These are phyloP conservation scores for Elephantulus edwardii DNA, from an alignment of 2,113 vertebrate genomes.

Conservation along the genomic window DNA sequence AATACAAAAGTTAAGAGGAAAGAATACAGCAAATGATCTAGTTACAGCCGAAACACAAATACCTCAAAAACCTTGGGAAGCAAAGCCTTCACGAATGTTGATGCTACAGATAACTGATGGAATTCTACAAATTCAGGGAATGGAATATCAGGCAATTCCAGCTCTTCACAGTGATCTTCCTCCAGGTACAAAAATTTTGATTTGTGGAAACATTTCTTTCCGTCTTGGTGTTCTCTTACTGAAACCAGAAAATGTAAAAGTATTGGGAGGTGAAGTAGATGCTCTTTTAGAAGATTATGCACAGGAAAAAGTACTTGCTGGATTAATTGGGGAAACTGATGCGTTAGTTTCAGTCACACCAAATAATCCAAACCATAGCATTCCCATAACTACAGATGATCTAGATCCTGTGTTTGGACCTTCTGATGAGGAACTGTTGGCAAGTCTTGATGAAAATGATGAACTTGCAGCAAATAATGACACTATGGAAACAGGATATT, in stretches of 20 bases:
- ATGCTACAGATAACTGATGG: slow-evolving; percentile 96
- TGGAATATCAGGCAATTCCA: slow-evolving; percentile 93
- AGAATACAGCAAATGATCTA: slow-evolving; percentile 90
- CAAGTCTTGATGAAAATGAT: slow-evolving; percentile 87
- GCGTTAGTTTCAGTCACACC: slow-evolving; percentile 64
- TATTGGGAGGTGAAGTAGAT: slow-evolving; percentile 96
- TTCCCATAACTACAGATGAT: slow-evolving; percentile 66
- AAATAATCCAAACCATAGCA: slow-evolving; percentile 61
- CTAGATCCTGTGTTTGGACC: slow-evolving; percentile 81
- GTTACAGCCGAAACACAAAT: slow-evolving; percentile 89
- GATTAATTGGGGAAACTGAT: slow-evolving; percentile 87
- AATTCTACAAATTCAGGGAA: slow-evolving; percentile 91
- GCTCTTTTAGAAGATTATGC: slow-evolving; percentile 85
- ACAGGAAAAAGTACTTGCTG: slow-evolving; percentile 89
- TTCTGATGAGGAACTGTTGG: slow-evolving; percentile 92
- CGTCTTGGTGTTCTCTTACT: slow-evolving; percentile 93
- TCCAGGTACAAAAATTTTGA: slow-evolving; percentile 92
- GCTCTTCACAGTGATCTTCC: slow-evolving; percentile 83
- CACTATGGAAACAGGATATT: slow-evolving; percentile 85
- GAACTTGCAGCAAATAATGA: slow-evolving; percentile 75
- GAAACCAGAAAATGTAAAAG: slow-evolving; percentile 91
- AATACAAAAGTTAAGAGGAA: slow-evolving; percentile 90
- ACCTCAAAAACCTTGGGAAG: slow-evolving; percentile 92
- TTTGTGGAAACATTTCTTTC: slow-evolving; percentile 90
- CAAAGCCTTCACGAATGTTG: slow-evolving; percentile 91